Conservation (phyloP, 2,888 invertebrate species). For the Agriotes lineatus region DNA sequence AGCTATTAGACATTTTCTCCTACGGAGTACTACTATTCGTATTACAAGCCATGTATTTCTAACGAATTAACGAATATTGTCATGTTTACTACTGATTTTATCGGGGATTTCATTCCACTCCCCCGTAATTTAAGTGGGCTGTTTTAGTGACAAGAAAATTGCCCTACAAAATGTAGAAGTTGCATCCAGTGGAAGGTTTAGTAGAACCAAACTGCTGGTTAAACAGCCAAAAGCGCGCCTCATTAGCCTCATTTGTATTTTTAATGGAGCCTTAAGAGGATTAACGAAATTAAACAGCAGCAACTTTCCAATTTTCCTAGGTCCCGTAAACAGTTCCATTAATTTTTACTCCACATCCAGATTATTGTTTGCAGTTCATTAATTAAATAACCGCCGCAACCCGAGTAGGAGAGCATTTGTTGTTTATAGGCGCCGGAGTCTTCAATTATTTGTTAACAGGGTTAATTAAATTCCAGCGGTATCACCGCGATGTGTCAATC, state of each 20-base stretch:
- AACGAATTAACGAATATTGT: too few relatives aligned
- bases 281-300: background rate
- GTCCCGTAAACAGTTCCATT: background rate
- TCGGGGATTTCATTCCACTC: too few relatives aligned
- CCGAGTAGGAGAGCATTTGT: background rate
- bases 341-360: background rate
- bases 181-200: too few relatives aligned
- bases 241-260: slow-evolving; percentile 11
- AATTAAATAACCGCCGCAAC: background rate
- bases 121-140: too few relatives aligned
- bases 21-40: too few relatives aligned
- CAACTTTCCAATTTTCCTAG: background rate
- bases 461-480: slow-evolving; percentile 17
- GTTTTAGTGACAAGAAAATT: background rate
- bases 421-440: background rate
- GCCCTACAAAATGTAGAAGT: background rate
- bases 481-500: slow-evolving; percentile 9
- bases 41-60: too few relatives aligned
- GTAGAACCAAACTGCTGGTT: background rate
- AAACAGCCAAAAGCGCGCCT: background rate
- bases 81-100: too few relatives aligned
- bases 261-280: slow-evolving; percentile 1
- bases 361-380: background rate
- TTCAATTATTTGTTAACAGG: slow-evolving; percentile 6
- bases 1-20: background rate